Base-by-base conservation (phyloP, 2,888 invertebrate species). In the Drosophila monieri region DNA sequence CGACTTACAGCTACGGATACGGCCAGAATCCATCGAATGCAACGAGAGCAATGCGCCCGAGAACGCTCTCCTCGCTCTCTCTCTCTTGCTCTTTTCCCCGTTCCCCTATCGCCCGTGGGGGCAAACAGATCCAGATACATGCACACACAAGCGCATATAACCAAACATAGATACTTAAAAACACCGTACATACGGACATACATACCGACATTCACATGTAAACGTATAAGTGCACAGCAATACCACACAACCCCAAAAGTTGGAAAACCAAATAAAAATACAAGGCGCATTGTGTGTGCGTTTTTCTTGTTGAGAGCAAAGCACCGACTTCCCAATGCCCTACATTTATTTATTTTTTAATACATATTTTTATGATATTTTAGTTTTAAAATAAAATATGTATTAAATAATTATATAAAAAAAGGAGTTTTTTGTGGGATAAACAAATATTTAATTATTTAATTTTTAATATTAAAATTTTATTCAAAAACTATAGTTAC, bases 231-330 rank as follows among this genome's bases (percentile, higher is more conserved):
- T 73, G 72, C 73, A 76, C 62, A 69, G 65, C 73, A 71, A 70
- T 79, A 69, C 86, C 77, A 85, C 80, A 80, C 80, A 80, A 81
- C 87, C 87, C 81, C 78, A 81, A 84, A 81, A 80, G 87, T 81
- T 86, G 81, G 87, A 80, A 81, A 81, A 86, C 87, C 85, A 81
- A 86, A 81, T 78, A 81, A 81, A 81, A 81, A 87, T 76, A 86
- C 85, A 73, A 84, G 76, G 81, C 85, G 76, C 64, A 70, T 67
- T 80, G 70, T 67, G 64, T 85, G 67, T 64, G 60, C 71, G 68
- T 77, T 74, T 66, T 72, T 68, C 62, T 68, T 47, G 43, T 43
- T 46, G n/a, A 32, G 10, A 21, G 14, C 10, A 21, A 2, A 27
- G 49, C 46, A 61, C 52, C 80, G 77, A 77, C 54, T 37, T 39